A percentile compares a stretch with the other conserved stretches of the same genome.
Evolutionary conservation across 2,797 vertebrate genomes (phyloP).

Genomic region (Cynopterus sphinx): DNA sequence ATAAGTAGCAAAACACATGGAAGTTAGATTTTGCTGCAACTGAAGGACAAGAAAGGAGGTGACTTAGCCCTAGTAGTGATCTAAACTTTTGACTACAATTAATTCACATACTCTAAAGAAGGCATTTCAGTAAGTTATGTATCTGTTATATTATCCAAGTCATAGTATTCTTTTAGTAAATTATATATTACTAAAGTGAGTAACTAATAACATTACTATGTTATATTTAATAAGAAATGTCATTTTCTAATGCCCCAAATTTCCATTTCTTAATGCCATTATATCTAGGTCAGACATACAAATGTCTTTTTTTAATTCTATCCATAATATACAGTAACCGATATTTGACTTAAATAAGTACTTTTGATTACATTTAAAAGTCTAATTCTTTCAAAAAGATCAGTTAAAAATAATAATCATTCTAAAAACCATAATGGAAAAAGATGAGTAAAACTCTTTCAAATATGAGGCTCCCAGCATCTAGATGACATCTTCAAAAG

Average conservation of each 20-base stretch:
- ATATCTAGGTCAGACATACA: background rate
- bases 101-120: constrained; percentile 43
- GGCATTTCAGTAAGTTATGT: background rate
- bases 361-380: constrained; percentile 49
- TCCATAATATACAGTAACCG: background rate
- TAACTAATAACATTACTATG: background rate
- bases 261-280: constrained; percentile 32
- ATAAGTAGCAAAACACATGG: constrained; percentile 42
- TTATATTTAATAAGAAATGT: constrained; percentile 13
- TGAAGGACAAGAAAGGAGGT: background rate
- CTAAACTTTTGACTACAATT: constrained; percentile 44
- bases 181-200: background rate
- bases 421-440: background rate
- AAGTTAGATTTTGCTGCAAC: constrained; percentile 56
- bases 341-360: constrained; percentile 40
- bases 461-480: background rate
- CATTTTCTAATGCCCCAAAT: constrained; percentile 22
- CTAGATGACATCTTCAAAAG: background rate
- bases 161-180: background rate
- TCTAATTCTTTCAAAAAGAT: background rate
- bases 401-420: constrained; percentile 43
- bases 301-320: background rate
- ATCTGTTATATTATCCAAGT: background rate
- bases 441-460: background rate
- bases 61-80: background rate